Conservation (phyloP, 2,888 invertebrate genomes). For the Plebejus anna region DNA sequence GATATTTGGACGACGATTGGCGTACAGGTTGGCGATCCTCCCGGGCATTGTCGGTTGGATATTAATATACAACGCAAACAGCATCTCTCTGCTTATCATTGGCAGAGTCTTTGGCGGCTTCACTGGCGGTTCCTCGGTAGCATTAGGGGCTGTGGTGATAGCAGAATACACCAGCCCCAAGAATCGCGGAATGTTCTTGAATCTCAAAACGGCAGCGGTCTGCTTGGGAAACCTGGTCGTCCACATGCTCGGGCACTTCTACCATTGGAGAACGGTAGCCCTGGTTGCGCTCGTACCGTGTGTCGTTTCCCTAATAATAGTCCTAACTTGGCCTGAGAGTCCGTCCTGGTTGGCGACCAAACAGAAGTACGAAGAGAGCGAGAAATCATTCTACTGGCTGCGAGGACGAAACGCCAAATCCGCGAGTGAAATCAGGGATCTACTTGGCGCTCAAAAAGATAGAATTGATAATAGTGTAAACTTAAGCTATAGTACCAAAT, state of each 20-base stretch:
- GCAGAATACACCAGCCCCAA: slow-evolving; percentile 58
- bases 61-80: slow-evolving; percentile 46
- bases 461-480: slow-evolving; percentile 32
- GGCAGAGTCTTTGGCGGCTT: slow-evolving; percentile 51
- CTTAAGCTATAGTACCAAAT: slow-evolving; percentile 34
- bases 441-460: slow-evolving; percentile 50
- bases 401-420: slow-evolving; percentile 55
- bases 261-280: slow-evolving; percentile 51
- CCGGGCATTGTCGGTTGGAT: slow-evolving; percentile 53
- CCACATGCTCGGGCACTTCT: slow-evolving; percentile 47
- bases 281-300: slow-evolving; percentile 46
- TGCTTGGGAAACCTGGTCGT: slow-evolving; percentile 50
- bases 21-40: slow-evolving; percentile 46
- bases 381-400: slow-evolving; percentile 70
- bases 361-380: slow-evolving; percentile 67
- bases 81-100: slow-evolving; percentile 45
- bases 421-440: slow-evolving; percentile 45
- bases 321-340: slow-evolving; percentile 78
- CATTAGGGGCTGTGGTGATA: slow-evolving; percentile 53
- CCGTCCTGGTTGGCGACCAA: slow-evolving; percentile 81
- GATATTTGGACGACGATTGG: slow-evolving; percentile 46
- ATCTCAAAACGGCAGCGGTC: slow-evolving; percentile 52
- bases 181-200: slow-evolving; percentile 55
- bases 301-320: slow-evolving; percentile 45
- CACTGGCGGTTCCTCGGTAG: slow-evolving; percentile 45